Evolutionary conservation across 2,113 vertebrate species (phyloP).

Genomic region (Ciconia stormi): DNA sequence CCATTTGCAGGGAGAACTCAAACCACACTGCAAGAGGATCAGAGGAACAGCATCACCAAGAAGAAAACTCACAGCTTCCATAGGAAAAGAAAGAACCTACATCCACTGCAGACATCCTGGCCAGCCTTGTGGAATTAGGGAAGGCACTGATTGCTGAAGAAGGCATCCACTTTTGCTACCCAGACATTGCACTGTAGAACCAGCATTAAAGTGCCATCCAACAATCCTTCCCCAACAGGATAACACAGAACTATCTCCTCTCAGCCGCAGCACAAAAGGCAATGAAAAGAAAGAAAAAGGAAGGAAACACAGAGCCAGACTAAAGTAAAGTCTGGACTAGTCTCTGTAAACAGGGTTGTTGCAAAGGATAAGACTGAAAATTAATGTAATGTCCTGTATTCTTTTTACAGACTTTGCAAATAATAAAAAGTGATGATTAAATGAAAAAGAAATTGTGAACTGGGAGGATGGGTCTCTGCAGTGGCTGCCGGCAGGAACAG

Average conservation of each 20-base stretch:
- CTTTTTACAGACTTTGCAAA: neutral
- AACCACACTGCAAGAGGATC: neutral
- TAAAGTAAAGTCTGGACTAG: neutral
- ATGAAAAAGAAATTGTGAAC: neutral
- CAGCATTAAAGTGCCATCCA: neutral
- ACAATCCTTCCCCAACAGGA: neutral
- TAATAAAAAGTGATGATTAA: slow-evolving; percentile 17
- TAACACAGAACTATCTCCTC: neutral
- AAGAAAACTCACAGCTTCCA: neutral
- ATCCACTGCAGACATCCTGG: neutral
- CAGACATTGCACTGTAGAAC: neutral
- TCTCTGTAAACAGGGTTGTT: neutral
- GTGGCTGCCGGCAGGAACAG: neutral
- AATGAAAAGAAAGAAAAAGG: neutral
- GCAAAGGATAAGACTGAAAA: neutral
- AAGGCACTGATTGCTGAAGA: neutral
- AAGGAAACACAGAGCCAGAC: neutral
- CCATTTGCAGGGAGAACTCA: neutral
- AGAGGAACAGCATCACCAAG: neutral
- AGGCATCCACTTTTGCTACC: neutral
- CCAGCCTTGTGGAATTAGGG: neutral
- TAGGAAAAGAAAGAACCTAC: neutral
- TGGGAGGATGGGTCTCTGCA: neutral
- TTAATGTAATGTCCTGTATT: neutral
- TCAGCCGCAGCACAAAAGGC: neutral